phyloP scores from a whole-genome alignment of 2,113 vertebrate species.

The Platysteira castanea region DNA sequence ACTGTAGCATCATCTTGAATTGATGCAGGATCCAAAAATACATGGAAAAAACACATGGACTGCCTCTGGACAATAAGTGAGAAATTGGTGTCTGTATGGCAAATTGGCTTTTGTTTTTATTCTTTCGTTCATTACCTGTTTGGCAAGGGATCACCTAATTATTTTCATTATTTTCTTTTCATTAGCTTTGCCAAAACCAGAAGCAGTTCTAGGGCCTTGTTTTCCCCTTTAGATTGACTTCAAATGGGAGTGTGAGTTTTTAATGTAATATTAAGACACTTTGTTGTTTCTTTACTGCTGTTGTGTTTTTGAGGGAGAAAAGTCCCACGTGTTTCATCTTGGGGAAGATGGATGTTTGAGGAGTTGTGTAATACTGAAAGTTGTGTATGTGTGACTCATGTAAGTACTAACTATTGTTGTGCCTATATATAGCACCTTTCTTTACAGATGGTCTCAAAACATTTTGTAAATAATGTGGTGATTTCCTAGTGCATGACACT shows the following conservation, averaged over 20 bases:
- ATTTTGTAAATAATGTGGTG: not conserved
- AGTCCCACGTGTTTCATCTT: not conserved
- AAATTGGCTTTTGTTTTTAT: not conserved
- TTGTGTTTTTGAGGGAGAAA: not conserved
- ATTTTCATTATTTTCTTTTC: not conserved
- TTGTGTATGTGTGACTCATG: not conserved
- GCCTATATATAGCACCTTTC: not conserved
- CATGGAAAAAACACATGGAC: not conserved
- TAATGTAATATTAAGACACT: not conserved
- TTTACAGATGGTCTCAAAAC: not conserved
- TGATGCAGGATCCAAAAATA: not conserved
- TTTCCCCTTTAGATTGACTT: not conserved
- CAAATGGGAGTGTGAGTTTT: not conserved
- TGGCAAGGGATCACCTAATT: not conserved
- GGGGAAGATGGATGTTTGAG: not conserved
- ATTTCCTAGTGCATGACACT: not conserved
- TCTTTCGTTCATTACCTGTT: not conserved
- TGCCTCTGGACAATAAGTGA: not conserved
- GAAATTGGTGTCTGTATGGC: not conserved
- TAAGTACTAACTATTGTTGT: not conserved
- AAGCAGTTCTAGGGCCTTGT: not conserved
- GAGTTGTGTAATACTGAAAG: not conserved
- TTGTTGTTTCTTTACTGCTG: not conserved
- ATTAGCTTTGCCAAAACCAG: not conserved
- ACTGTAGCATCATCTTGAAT: constrained; percentile 35